phyloP scores from a whole-genome alignment of 2,113 vertebrate genomes.

The Macroglossus sobrinus region DNA sequence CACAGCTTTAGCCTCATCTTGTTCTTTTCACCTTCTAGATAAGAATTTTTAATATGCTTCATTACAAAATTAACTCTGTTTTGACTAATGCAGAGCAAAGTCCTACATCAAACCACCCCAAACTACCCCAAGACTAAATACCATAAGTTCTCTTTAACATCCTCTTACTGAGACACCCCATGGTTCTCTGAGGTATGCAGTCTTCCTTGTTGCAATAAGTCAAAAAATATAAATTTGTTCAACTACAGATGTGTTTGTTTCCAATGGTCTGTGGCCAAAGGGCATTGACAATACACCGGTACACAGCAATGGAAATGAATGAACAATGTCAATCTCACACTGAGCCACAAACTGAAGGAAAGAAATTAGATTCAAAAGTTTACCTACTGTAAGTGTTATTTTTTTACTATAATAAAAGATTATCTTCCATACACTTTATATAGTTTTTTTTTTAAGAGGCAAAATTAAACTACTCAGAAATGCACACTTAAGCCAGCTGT shows the following conservation, averaged over 20 bases:
- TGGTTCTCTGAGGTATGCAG: not conserved
- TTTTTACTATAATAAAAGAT: not conserved
- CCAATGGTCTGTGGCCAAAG: not conserved
- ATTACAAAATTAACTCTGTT: not conserved
- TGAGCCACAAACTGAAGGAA: not conserved
- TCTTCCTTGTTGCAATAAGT: not conserved
- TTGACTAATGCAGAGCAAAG: not conserved
- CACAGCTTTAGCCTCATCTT: not conserved
- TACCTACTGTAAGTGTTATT: not conserved
- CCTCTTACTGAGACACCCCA: not conserved
- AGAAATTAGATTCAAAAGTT: constrained; percentile 9
- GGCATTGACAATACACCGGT: not conserved
- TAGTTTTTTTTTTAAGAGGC: not conserved
- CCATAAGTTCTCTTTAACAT: not conserved
- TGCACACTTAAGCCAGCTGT: not conserved
- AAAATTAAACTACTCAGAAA: not conserved
- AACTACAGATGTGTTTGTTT: not conserved
- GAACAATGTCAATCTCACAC: not conserved
- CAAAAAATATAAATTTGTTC: not conserved
- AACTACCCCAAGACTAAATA: not conserved
- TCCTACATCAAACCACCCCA: not conserved
- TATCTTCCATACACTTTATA: not conserved
- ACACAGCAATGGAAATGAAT: not conserved
- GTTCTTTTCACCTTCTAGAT: not conserved
- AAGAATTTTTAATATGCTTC: not conserved